Conservation (phyloP, 2,888 invertebrate genomes). For the Drosophila meridiana region DNA sequence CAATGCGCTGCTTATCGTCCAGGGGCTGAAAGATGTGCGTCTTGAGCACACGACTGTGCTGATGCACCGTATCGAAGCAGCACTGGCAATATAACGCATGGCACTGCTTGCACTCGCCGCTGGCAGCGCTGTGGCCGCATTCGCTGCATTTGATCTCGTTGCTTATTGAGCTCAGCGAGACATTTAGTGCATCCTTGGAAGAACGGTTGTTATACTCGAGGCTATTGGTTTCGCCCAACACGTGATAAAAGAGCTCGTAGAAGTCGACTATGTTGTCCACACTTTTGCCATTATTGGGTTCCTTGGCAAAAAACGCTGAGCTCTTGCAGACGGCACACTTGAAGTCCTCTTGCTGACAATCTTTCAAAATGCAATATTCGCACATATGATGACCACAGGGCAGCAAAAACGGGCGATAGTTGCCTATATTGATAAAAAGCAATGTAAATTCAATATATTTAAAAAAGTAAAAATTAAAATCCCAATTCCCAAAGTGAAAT, state of each 20-base stretch:
- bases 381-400: conserved; percentile 90
- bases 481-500: neutral
- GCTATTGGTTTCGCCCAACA: conserved; percentile 71
- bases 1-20: neutral
- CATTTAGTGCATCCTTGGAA: conserved; percentile 42
- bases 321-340: conserved; percentile 67
- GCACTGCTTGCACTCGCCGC: conserved; percentile 79
- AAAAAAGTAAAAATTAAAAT: neutral
- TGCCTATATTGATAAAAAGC: conserved; percentile 20
- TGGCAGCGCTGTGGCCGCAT: conserved; percentile 63
- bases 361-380: conserved; percentile 86
- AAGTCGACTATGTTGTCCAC: conserved; percentile 33
- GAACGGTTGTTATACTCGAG: conserved; percentile 52
- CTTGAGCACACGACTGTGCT: conserved; percentile 75
- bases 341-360: conserved; percentile 55
- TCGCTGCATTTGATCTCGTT: conserved; percentile 75
- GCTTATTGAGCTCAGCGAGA: conserved; percentile 18
- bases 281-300: conserved; percentile 11
- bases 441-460: neutral
- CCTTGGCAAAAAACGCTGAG: conserved; percentile 43
- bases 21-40: conserved; percentile 56
- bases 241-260: conserved; percentile 78
- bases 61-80: conserved; percentile 81
- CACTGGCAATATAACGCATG: conserved; percentile 75
- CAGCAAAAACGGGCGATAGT: conserved; percentile 87